Base-by-base conservation (phyloP, 2,113 vertebrate genomes). In the Gobio gobio region DNA sequence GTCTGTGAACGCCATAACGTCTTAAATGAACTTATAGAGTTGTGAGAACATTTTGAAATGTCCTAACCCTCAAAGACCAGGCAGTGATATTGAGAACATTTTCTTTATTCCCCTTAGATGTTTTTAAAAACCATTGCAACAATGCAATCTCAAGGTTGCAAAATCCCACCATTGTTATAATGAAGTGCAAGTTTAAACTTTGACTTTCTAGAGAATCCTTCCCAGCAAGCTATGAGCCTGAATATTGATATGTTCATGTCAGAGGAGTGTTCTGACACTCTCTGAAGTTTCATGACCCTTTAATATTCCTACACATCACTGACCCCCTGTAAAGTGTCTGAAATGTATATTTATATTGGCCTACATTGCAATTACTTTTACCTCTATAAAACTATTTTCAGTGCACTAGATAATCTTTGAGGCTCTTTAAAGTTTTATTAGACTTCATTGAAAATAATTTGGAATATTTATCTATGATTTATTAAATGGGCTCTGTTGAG, bases 171-270 rank as follows among this genome's bases (percentile, higher is more conserved):
- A 73, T 40, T 45, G 10, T 72, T 72, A 45, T 40, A 24, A n/a
- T 72, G 18, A 73, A 73, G 12, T 24, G 45, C 40, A 73, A 45
- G 40, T 12, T 24, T 24, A 73, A 45, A 12, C 10, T 47, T 45
- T 14, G 70, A 49, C 70, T 26, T 47, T 47, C 22, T 73, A n/a
- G 10, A 73, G 70, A 75, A 75, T 75, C n/a, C 20, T 74, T 74
- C 22, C 26, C n/a, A 76, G 47, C 74, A 33, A 33, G 26, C 49
- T 54, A 51, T 14, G 2, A 76, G 45, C 16, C 26, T 54, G 47
- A 76, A 76, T 76, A 76, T 54, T 43, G 36, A 49, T 33, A 76
- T 18, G 49, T 47, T 54, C 49, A 20, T 49, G 8, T 49, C 3
- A 76, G 74, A 54, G 47, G 16, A 54, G 47, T 54, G 47, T 6